Evolutionary conservation across 2,888 invertebrate species (phyloP), one percentile per base, ranked within the genome.

Genomic region (Patella depressa): DNA sequence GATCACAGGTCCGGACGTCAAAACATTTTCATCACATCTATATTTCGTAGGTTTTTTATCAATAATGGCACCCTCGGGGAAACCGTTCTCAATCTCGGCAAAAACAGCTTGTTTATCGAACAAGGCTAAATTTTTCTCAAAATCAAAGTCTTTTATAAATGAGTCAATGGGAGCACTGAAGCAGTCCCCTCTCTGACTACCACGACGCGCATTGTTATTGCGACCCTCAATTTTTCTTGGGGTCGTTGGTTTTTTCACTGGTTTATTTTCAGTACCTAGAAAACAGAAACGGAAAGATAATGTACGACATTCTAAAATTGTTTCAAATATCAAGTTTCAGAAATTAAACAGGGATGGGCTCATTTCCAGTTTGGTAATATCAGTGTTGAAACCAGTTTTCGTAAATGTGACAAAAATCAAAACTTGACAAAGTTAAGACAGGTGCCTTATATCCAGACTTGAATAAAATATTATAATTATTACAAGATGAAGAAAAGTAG

Each of bases 41-140:
- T 94, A 96, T 90, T 94, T 94, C 70, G 89, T 89, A 72, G 86
- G 87, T 73, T 83, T 85, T 74, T 85, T 86, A 72, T 88, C 87
- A 57, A 71, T 65, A 57, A 83, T 82, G 19, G 83, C 75, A 4
- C 84, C 77, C 34, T 85, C 86, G 3, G 87, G 86, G 19, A 85
- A 82, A n/a, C 80, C 83, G 80, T 83, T 88, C 89, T 95, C 94
- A 73, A 96, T 94, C 91, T 95, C 94, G 87, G 95, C 94, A 94
- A 95, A 96, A 73, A 96, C 93, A 45, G 95, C 95, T 89, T 93
- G 92, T 92, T 97, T 97, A 92, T 97, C 95, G 92, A 98, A 98
- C 73, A 98, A 93, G 34, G 97, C 97, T 77, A 97, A 93, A 93
- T 97, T 98, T 83, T 96, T 96, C 90, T 98, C 97, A 93, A 98